Conservation (phyloP, 1,140 invertebrate species). For the Ganaspis sp. region DNA sequence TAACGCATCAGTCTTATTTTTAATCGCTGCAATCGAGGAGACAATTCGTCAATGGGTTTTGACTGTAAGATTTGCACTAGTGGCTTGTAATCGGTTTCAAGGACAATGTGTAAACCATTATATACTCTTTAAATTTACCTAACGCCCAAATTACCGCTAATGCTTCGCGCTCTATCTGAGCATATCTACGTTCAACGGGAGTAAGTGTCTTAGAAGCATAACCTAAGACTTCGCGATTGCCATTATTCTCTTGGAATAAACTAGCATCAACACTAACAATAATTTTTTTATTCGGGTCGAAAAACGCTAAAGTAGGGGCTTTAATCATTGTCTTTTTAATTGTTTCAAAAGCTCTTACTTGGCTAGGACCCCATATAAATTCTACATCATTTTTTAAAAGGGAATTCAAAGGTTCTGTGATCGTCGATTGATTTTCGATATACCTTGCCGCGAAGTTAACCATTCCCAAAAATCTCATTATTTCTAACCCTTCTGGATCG, state of each 20-base stretch:
- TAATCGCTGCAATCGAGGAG: constrained; percentile 64
- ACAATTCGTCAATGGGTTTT: constrained; percentile 58
- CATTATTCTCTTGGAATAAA: not conserved
- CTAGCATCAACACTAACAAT: constrained; percentile 55
- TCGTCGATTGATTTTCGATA: constrained; percentile 47
- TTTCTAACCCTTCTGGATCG: constrained; percentile 55
- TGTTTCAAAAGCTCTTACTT: constrained; percentile 32
- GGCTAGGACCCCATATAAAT: constrained; percentile 38
- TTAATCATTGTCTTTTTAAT: constrained; percentile 14
- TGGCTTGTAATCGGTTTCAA: constrained; percentile 76
- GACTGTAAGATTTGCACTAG: constrained; percentile 60
- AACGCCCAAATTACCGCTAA: constrained; percentile 71
- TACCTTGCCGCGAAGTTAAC: constrained; percentile 52
- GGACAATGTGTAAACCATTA: constrained; percentile 67
- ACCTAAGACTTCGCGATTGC: not conserved
- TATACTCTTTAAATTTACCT: constrained; percentile 66
- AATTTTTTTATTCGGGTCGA: constrained; percentile 37
- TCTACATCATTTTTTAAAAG: constrained; percentile 37
- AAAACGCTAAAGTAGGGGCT: constrained; percentile 30
- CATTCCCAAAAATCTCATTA: constrained; percentile 49
- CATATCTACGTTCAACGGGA: constrained; percentile 67
- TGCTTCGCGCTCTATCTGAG: constrained; percentile 74
- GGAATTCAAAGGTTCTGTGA: constrained; percentile 46
- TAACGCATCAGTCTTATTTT: constrained; percentile 62
- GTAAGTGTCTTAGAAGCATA: constrained; percentile 68